phyloP scores from a whole-genome alignment of 2,113 vertebrate genomes.

The Cebus imitator region DNA sequence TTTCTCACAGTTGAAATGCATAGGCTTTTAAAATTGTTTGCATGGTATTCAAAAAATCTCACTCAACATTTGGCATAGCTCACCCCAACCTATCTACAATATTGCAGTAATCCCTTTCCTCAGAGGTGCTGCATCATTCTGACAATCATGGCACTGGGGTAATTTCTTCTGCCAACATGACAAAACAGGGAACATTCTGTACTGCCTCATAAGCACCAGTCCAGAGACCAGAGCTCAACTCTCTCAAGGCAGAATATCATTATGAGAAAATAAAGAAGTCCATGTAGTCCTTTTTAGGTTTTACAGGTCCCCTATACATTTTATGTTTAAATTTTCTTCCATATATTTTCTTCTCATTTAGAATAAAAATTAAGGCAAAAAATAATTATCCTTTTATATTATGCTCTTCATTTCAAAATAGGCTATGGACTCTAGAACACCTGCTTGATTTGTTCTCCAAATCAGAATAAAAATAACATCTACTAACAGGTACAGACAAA shows the following conservation, averaged over 20 bases:
- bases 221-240: not conserved
- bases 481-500: not conserved
- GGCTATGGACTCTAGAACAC: not conserved
- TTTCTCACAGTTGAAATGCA: constrained; percentile 4
- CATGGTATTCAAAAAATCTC: not conserved
- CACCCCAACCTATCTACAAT: not conserved
- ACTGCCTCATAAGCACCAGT: not conserved
- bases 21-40: not conserved
- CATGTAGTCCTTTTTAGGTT: not conserved
- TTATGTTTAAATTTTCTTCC: not conserved
- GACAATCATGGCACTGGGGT: not conserved
- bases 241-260: not conserved
- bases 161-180: constrained; percentile 36
- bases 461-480: not conserved
- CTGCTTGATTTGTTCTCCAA: not conserved
- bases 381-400: not conserved
- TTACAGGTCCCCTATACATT: not conserved
- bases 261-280: constrained; percentile 22
- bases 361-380: constrained; percentile 34
- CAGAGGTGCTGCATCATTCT: constrained; percentile 20
- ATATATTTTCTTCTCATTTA: not conserved
- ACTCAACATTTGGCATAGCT: not conserved
- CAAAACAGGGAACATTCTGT: not conserved
- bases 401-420: not conserved
- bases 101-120: constrained; percentile 2